Base-by-base conservation (phyloP, 2,113 vertebrate genomes). In the Hippolais icterina region DNA sequence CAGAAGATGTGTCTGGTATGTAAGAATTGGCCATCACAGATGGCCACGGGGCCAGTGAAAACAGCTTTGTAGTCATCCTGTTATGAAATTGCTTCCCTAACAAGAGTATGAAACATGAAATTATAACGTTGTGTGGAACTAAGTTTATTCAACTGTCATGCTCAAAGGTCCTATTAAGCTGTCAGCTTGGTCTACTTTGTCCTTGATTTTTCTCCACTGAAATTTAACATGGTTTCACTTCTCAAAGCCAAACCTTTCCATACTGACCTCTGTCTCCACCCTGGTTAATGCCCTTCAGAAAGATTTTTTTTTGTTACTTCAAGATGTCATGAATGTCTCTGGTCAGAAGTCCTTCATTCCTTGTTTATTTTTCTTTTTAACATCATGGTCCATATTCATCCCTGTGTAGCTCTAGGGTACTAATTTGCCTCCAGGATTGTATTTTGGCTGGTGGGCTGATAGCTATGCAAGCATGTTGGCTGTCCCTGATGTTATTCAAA, bases 141-240 rank as follows among this genome's bases (percentile, higher is more conserved):
- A 57, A 77, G 68, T 88, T 83, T n/a, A 37, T 66, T 92, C 24
- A 59, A 35, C 41, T 77, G 71, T 52, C 68, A 35, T 70, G 56
- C 60, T 80, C 46, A 42, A 94, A 91, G 78, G 49, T 76, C 49
- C 77, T 59, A 59, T 86, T 95, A 93, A 95, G 79, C 92, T 95
- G 90, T 91, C 82, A 70, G 52, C 68, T 87, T 68, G 41, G 83
- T 87, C 60, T 78, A 44, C 52, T 78, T 68, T 92, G 61, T 82
- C 64, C 91, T 88, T 77, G 65, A 59, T 54, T 88, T 56, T 95
- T 15, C 44, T 90, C 33, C 6, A 52, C 75, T 47, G 66, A 81
- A 88, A 46, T 35, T 85, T 57, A 54, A 59, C 74, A 17, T 88
- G 50, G 66, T 83, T 93, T 93, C 60, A 37, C 39, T 86, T 86